Evolutionary conservation across 2,113 vertebrate species (phyloP).

Genomic region (Brachyhypopomus gauderio): DNA sequence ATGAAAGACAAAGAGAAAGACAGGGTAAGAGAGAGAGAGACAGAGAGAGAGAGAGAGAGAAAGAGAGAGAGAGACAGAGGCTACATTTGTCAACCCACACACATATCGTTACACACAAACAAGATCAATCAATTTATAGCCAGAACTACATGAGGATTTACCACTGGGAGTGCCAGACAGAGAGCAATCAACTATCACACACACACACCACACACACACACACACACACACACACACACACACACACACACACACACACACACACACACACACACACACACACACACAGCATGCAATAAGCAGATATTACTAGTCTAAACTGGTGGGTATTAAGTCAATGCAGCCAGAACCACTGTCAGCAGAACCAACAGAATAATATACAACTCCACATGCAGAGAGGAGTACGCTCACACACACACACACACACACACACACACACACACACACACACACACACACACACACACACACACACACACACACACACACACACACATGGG

Average conservation of each 20-base stretch:
- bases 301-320: too few species aligned
- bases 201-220: conserved; percentile 21
- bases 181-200: neutral
- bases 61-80: too few species aligned
- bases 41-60: too few species aligned
- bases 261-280: conserved; percentile 21
- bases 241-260: conserved; percentile 22
- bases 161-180: conserved; percentile 11
- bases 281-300: too few species aligned
- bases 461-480: conserved; percentile 42
- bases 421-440: conserved; percentile 18
- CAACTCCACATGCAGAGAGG: too few species aligned
- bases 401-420: neutral
- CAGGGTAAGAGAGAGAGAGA: too few species aligned
- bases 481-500: neutral
- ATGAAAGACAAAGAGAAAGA: too few species aligned
- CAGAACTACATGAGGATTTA: conserved; percentile 18
- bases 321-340: too few species aligned
- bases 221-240: conserved; percentile 30
- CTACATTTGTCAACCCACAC: too few species aligned
- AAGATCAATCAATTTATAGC: conserved; percentile 36
- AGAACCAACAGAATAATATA: too few species aligned
- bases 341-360: too few species aligned
- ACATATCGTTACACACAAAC: neutral
- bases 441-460: conserved; percentile 34